Conservation (phyloP, 2,888 invertebrate genomes). For the Vesta saturnalis region DNA sequence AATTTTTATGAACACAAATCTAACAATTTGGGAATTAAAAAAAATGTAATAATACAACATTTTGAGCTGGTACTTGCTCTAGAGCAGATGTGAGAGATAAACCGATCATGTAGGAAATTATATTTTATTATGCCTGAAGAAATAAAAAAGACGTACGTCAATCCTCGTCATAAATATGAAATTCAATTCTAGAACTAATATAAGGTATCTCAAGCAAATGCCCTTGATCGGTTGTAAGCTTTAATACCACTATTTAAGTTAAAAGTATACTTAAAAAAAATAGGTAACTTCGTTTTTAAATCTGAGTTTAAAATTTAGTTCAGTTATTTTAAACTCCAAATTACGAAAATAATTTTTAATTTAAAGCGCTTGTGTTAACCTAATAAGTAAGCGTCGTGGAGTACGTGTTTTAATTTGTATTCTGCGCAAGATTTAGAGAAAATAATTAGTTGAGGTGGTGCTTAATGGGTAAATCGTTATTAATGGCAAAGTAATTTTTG, state of each 20-base stretch:
- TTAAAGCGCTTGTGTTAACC: neutral
- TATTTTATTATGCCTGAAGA: neutral
- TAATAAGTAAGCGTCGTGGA: neutral
- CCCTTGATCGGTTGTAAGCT: too few relatives aligned
- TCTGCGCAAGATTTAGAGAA: neutral
- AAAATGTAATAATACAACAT: neutral
- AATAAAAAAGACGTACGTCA: slow-evolving; percentile 1
- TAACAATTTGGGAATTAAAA: neutral
- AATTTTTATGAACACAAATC: too few relatives aligned
- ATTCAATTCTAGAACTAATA: neutral
- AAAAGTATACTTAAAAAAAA: too few relatives aligned
- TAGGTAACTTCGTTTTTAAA: too few relatives aligned
- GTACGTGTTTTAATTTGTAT: slow-evolving; percentile 1
- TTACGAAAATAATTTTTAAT: neutral
- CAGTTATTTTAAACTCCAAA: neutral
- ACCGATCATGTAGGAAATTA: neutral
- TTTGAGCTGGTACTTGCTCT: neutral
- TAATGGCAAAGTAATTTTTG: neutral
- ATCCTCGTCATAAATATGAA: neutral
- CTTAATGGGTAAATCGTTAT: neutral
- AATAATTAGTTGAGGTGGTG: neutral
- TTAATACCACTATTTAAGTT: too few relatives aligned
- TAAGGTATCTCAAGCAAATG: too few relatives aligned
- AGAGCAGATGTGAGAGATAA: neutral
- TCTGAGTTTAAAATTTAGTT: too few relatives aligned